A percentile compares a stretch with the other conserved stretches of the same genome.
Evolutionary conservation across 92 coral and sea anemone genomes (phyloP).

Genomic region (Ricordea florida): DNA sequence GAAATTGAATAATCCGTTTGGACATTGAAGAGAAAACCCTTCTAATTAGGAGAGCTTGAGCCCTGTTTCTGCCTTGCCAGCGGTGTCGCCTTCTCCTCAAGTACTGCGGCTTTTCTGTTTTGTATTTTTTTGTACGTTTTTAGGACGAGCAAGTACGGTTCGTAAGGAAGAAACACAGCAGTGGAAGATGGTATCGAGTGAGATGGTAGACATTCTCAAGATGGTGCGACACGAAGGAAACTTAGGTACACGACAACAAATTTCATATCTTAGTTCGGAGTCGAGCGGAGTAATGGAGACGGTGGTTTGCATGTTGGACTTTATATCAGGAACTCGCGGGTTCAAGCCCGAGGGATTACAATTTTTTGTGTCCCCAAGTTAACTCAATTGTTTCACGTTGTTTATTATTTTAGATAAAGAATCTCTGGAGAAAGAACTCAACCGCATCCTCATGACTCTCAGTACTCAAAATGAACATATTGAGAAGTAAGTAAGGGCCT

Average conservation of each 20-base stretch:
- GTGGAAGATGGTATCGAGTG: conserved; percentile 89
- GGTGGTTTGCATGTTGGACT: too few relatives aligned
- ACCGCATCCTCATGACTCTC: conserved; percentile 67
- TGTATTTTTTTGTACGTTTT: background rate
- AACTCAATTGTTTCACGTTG: background rate
- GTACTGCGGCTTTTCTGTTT: background rate
- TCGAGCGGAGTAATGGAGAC: too few relatives aligned
- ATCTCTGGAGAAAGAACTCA: conserved; percentile 73
- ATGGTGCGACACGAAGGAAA: conserved; percentile 71
- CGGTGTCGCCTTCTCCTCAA: too few relatives aligned
- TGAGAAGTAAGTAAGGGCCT: conserved; percentile 63
- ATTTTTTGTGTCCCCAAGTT: too few relatives aligned
- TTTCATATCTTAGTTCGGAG: too few relatives aligned
- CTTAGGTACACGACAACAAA: conserved; percentile 36
- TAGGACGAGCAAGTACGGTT: conserved; percentile 70
- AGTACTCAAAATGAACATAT: conserved; percentile 79
- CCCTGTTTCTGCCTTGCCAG: too few relatives aligned
- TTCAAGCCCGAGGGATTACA: too few relatives aligned
- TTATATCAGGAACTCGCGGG: too few relatives aligned
- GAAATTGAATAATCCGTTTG: background rate
- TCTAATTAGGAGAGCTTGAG: too few relatives aligned
- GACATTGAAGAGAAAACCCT: background rate
- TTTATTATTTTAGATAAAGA: conserved; percentile 51
- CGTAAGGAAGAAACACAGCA: conserved; percentile 68
- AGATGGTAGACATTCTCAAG: conserved; percentile 83